These are phyloP conservation scores for Trachops cirrhosus DNA, from an alignment of 2,797 vertebrate genomes.

Conservation along the genomic window DNA sequence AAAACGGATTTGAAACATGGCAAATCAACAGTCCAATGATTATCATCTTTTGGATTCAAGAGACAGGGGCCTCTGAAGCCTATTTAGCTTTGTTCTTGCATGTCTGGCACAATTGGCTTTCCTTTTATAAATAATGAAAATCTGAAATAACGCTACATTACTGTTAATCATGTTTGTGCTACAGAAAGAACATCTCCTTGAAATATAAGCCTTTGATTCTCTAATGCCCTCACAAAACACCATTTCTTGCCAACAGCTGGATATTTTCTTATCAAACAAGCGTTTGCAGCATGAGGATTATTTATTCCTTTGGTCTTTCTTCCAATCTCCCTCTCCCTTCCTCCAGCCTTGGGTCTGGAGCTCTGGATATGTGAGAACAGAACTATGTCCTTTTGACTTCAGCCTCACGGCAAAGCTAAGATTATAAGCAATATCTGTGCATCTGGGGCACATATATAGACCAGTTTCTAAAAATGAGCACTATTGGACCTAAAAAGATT, in stretches of 20 bases:
- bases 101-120: slow-evolving; percentile 48
- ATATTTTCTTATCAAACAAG: slow-evolving; percentile 35
- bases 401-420: neutral
- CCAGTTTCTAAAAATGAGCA: neutral
- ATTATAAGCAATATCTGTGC: neutral
- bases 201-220: slow-evolving; percentile 70
- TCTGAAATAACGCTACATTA: slow-evolving; percentile 55
- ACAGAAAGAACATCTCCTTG: slow-evolving; percentile 39
- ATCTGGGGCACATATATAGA: neutral
- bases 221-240: slow-evolving; percentile 24
- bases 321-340: neutral
- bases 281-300: neutral
- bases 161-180: slow-evolving; percentile 56
- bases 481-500: neutral
- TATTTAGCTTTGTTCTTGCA: slow-evolving; percentile 56
- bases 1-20: slow-evolving; percentile 35
- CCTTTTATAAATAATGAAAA: slow-evolving; percentile 62
- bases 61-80: slow-evolving; percentile 12
- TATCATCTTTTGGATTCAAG: slow-evolving; percentile 28
- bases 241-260: neutral
- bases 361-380: neutral
- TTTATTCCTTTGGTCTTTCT: slow-evolving; percentile 32
- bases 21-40: slow-evolving; percentile 32
- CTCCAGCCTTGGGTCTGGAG: neutral
- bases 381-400: neutral